These are phyloP conservation scores for Carassius carassius DNA, from an alignment of 2,113 vertebrate species.

Conservation along the genomic window DNA sequence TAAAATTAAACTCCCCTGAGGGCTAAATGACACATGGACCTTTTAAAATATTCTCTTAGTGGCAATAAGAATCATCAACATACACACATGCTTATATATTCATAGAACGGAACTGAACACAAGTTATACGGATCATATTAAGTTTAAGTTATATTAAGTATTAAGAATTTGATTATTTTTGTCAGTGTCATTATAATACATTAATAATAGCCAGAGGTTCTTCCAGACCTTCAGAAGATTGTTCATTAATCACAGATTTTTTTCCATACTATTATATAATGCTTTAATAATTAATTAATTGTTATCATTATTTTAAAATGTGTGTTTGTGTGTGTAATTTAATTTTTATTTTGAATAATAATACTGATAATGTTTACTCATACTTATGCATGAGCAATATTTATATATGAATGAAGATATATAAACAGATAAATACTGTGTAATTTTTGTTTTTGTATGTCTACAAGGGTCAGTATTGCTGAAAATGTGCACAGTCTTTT, in stretches of 20 bases:
- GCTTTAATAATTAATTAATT: no score
- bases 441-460: not conserved
- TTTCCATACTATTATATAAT: not conserved
- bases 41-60: conserved; percentile 21
- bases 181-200: not conserved
- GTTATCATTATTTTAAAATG: no score
- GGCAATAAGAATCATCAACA: conserved; percentile 27
- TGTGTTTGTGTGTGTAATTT: not conserved
- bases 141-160: no score
- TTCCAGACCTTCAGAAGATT: not conserved
- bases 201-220: not conserved
- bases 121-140: not conserved
- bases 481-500: not conserved
- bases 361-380: no score
- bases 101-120: not conserved
- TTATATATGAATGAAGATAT: no score
- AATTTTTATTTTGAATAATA: not conserved
- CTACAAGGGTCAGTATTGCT: not conserved
- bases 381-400: no score
- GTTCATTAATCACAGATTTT: not conserved
- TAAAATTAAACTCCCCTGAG: conserved; percentile 29
- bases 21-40: not conserved
- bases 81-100: conserved; percentile 13
- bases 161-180: not conserved
- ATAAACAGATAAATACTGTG: not conserved